Percentiles rank a stretch among this genome's conserved stretches.
phyloP scores from a whole-genome alignment of 2,113 vertebrate genomes.

The Ctenodactylus gundi region DNA sequence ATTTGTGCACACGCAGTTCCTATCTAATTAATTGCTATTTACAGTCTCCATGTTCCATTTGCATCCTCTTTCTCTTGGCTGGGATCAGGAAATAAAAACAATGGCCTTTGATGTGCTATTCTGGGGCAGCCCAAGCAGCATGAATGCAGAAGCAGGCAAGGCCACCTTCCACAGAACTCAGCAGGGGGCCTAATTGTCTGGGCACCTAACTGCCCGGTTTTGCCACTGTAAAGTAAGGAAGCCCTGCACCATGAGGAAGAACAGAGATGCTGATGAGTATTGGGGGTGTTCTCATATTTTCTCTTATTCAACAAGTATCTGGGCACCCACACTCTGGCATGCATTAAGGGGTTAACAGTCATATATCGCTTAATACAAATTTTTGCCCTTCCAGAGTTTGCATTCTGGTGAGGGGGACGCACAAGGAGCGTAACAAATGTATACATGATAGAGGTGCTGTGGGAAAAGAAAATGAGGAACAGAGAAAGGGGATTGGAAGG shows the following conservation, averaged over 20 bases:
- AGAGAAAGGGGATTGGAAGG: not conserved
- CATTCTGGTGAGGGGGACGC: not conserved
- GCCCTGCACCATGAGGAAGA: not conserved
- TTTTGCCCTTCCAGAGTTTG: not conserved
- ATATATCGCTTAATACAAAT: not conserved
- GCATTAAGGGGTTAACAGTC: not conserved
- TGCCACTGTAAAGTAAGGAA: not conserved
- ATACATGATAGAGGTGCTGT: not conserved
- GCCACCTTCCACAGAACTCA: not conserved
- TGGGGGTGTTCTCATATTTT: not conserved
- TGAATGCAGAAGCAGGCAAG: not conserved
- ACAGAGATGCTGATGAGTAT: not conserved
- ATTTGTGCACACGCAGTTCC: not conserved
- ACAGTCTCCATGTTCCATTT: constrained; percentile 14
- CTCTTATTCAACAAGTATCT: not conserved
- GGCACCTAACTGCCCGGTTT: too few relatives aligned
- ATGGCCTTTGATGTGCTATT: not conserved
- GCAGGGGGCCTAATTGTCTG: too few relatives aligned
- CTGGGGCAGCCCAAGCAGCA: not conserved
- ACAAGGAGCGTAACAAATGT: not conserved
- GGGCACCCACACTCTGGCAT: not conserved
- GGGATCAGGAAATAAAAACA: constrained; percentile 54
- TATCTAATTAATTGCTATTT: constrained; percentile 65
- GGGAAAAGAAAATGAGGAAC: not conserved
- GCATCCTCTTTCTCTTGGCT: constrained; percentile 36